These are phyloP conservation scores for Callithrix jacchus DNA, from an alignment of 2,113 vertebrate genomes.

Conservation along the genomic window DNA sequence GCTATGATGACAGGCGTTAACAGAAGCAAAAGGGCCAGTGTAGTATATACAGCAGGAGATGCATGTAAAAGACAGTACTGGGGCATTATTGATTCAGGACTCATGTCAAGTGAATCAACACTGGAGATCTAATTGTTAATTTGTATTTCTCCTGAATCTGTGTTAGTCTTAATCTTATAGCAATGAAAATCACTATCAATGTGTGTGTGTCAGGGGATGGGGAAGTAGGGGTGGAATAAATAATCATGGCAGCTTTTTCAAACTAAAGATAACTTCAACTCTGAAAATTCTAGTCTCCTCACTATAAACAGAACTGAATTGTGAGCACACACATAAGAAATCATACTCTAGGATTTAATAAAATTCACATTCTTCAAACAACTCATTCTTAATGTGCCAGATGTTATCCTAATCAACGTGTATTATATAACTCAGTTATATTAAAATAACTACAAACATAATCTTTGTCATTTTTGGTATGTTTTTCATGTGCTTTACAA, in stretches of 20 bases:
- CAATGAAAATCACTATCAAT: neutral
- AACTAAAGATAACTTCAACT: neutral
- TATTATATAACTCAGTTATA: neutral
- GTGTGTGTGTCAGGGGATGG: neutral
- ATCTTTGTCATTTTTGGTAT: neutral
- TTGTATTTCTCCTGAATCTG: neutral
- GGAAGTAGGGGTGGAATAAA: neutral
- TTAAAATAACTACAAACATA: slow-evolving; percentile 13
- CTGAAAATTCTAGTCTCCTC: neutral
- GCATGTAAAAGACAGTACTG: neutral
- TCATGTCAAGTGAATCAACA: neutral
- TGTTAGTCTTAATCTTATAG: neutral
- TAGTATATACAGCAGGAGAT: neutral
- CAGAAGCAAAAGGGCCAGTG: neutral
- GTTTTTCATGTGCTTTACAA: neutral
- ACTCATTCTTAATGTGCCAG: neutral
- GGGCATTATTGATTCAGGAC: neutral
- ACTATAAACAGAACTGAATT: neutral
- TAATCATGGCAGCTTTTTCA: neutral
- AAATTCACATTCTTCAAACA: neutral
- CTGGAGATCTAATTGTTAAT: neutral
- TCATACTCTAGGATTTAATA: neutral
- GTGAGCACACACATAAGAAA: neutral
- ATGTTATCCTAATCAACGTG: neutral
- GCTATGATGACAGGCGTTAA: neutral